Base-by-base conservation (phyloP, 2,113 vertebrate genomes). In the Burhinus bistriatus region DNA sequence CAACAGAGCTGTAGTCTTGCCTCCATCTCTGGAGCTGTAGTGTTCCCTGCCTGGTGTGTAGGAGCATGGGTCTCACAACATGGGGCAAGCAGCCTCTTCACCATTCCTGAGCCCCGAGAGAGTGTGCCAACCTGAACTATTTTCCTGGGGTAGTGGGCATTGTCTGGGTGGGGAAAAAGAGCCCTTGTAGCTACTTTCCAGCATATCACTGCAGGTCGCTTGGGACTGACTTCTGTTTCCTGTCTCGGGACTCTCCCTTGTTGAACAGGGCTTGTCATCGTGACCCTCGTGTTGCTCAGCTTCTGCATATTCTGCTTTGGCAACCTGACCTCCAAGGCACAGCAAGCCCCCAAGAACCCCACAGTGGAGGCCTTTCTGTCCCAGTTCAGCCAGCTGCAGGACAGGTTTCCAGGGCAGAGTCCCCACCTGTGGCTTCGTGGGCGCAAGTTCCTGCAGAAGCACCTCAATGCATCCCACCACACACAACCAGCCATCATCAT, bases 401-500 rank as follows among this genome's bases (percentile, higher is more conserved):
- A 78, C 27, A 81, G 36, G 18, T 99, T 99, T 75, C 98, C 98
- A 0, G 98, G 98, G 45, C 99, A 99, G 97, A 98, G 97, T 47
- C 30, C 97, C 2, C 96, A 98, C 17, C 73, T 99, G 32, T 99
- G 99, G 99, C 96, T 83, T 2, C 98, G 99, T 5, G 98, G 98
- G 47, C 97, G 75, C 38, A 99, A 98, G 91, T 97, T 99, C 79
- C 97, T 99, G 54, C 95, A 98, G 94, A 98, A 97, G 68, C 99
- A 99, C 97, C 98, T 99, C 72, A 98, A 98, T 32, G 61, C 87
- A 0, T 95, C 98, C 0, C 87, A 91, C 14, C 99, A 98, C 73
- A 96, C 97, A 0, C 98, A 99, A 91, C 99, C 99, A 0, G 99
- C 99, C 96, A 99, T 98, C 75, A 11, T 99, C 95, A 99, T 99